Evolutionary conservation across 2,888 invertebrate species (phyloP).

Genomic region (Nasonia oneida): DNA sequence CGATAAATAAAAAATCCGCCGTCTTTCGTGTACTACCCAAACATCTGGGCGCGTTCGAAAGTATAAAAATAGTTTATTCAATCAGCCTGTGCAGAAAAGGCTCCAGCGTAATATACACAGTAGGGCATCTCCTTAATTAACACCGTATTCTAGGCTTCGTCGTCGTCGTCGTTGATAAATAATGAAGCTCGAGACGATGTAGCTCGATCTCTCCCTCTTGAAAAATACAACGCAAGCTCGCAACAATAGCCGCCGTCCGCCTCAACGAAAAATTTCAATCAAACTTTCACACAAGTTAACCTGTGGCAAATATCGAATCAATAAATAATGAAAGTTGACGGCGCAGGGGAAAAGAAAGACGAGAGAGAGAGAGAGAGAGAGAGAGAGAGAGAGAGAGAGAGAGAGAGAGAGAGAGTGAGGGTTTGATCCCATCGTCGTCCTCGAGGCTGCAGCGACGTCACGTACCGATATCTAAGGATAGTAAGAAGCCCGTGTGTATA

Average conservation of each 20-base stretch:
- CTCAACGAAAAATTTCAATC: conserved; percentile 38
- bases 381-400: background rate
- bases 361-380: background rate
- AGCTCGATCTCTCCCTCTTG: background rate
- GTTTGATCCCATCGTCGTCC: conserved; percentile 51
- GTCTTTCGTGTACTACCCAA: background rate
- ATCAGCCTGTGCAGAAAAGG: background rate
- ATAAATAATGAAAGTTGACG: conserved; percentile 27
- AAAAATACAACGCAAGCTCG: background rate
- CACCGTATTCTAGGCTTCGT: background rate
- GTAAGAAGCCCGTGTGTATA: conserved; percentile 31
- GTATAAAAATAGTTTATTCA: background rate
- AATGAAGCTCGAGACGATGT: background rate
- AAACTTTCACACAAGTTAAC: conserved; percentile 34
- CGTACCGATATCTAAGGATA: conserved; percentile 58
- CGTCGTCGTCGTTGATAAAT: background rate
- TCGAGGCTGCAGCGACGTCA: conserved; percentile 45
- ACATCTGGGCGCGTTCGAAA: background rate
- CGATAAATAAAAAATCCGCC: background rate
- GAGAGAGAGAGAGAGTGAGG: background rate
- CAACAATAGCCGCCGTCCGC: background rate
- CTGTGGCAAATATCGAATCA: conserved; percentile 47
- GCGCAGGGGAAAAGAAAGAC: conserved; percentile 20
- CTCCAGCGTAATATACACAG: background rate
- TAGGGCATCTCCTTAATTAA: background rate